These are phyloP conservation scores for Callipepla californica DNA, from an alignment of 2,113 vertebrate species.

Conservation along the genomic window DNA sequence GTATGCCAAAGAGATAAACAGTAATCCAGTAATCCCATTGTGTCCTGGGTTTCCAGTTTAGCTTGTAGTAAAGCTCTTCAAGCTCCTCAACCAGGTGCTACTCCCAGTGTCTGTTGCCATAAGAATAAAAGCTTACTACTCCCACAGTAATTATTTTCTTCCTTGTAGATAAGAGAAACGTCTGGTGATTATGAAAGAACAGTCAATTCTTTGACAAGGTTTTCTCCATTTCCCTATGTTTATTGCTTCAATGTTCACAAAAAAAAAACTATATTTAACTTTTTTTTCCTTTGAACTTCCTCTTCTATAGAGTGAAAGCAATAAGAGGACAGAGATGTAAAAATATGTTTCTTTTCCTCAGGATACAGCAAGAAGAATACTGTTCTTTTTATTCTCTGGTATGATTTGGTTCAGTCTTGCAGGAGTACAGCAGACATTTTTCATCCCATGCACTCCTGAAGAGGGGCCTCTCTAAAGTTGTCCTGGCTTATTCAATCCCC, in stretches of 20 bases:
- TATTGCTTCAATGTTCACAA: background rate
- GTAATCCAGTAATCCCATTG: background rate
- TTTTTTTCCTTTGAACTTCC: background rate
- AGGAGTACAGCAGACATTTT: background rate
- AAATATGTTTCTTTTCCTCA: background rate
- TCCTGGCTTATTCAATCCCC: background rate
- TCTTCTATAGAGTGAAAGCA: background rate
- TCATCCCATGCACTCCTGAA: background rate
- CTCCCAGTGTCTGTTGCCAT: background rate
- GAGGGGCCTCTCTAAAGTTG: background rate
- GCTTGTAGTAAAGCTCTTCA: constrained; percentile 14
- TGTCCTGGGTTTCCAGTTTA: background rate
- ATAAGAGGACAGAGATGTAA: background rate
- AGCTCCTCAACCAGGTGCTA: background rate
- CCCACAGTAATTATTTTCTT: background rate
- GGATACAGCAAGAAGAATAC: background rate
- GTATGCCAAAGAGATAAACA: background rate
- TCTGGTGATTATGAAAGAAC: background rate
- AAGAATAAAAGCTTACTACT: background rate
- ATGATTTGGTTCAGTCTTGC: background rate
- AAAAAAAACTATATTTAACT: background rate
- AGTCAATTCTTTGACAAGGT: background rate
- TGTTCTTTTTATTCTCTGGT: background rate
- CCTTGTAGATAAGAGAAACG: background rate
- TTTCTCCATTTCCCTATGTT: background rate